Conservation (phyloP, 1,140 invertebrate species). For the Holotrichia oblita region DNA sequence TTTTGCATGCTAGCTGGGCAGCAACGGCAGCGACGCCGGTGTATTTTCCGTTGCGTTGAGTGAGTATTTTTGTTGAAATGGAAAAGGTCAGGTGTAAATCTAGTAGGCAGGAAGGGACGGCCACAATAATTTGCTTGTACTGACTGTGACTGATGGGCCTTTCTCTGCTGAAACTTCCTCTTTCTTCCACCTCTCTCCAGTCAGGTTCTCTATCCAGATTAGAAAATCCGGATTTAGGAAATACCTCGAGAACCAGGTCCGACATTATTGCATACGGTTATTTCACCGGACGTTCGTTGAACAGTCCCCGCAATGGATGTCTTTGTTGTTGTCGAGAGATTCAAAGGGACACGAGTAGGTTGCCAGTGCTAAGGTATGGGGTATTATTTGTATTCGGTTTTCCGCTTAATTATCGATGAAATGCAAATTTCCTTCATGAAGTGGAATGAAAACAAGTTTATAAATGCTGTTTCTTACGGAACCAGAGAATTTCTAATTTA, state of each 20-base stretch:
- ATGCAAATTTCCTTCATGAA: neutral
- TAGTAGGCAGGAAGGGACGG: conserved; percentile 53
- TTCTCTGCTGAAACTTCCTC: conserved; percentile 48
- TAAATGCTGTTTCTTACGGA: neutral
- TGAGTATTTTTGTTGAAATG: conserved; percentile 47
- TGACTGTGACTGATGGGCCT: conserved; percentile 56
- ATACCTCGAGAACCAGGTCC: conserved; percentile 40
- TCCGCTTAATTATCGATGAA: neutral
- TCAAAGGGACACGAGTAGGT: neutral
- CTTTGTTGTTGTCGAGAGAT: conserved; percentile 8
- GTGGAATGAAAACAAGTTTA: neutral
- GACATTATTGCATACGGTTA: conserved; percentile 40
- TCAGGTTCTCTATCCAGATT: conserved; percentile 44
- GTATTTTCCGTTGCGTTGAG: conserved; percentile 35
- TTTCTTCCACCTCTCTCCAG: conserved; percentile 42
- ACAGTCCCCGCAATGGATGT: conserved; percentile 22
- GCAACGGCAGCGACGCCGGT: neutral
- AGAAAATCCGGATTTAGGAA: conserved; percentile 46
- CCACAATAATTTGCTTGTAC: conserved; percentile 55
- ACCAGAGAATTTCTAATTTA: too few species aligned
- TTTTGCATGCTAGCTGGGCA: neutral
- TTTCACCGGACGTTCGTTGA: conserved; percentile 4
- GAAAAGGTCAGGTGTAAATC: conserved; percentile 54
- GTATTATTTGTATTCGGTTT: neutral
- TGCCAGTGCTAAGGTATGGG: neutral